Conservation (phyloP, 2,888 invertebrate species). For the Cephus nigrinus region DNA sequence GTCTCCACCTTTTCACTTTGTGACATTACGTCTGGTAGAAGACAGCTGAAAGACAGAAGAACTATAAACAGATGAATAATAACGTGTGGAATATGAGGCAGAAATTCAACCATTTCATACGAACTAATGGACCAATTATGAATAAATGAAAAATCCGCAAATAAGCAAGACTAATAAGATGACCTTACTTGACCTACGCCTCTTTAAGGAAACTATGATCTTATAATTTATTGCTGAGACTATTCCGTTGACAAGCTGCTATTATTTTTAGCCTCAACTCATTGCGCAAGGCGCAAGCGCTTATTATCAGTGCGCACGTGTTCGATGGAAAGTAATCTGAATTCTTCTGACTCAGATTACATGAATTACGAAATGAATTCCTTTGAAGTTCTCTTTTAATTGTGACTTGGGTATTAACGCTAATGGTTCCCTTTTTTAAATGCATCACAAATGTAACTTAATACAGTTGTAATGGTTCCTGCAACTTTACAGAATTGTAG, state of each 20-base stretch:
- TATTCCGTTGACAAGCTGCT: not conserved
- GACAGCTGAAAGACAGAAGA: not conserved
- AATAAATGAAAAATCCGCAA: not conserved
- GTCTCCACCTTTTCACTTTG: slow-evolving; percentile 12
- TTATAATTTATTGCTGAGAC: not conserved
- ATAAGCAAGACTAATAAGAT: not conserved
- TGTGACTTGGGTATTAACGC: not conserved
- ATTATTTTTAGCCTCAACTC: not conserved
- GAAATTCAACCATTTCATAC: not conserved
- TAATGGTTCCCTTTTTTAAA: not conserved
- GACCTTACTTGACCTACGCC: not conserved
- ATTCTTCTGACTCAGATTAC: not conserved
- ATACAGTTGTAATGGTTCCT: not conserved
- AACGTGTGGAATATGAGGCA: not conserved
- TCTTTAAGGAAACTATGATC: not conserved
- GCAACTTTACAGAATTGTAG: not conserved
- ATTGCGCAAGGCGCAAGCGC: not conserved
- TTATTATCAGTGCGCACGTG: not conserved
- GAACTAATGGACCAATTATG: not conserved
- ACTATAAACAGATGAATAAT: not conserved
- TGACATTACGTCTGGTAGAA: not conserved
- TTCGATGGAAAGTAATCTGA: not conserved
- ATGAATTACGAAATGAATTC: not conserved
- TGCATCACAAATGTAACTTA: not conserved
- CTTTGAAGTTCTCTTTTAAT: not conserved